These are phyloP conservation scores for Smithornis capensis DNA, from an alignment of 2,113 vertebrate species.

Conservation along the genomic window DNA sequence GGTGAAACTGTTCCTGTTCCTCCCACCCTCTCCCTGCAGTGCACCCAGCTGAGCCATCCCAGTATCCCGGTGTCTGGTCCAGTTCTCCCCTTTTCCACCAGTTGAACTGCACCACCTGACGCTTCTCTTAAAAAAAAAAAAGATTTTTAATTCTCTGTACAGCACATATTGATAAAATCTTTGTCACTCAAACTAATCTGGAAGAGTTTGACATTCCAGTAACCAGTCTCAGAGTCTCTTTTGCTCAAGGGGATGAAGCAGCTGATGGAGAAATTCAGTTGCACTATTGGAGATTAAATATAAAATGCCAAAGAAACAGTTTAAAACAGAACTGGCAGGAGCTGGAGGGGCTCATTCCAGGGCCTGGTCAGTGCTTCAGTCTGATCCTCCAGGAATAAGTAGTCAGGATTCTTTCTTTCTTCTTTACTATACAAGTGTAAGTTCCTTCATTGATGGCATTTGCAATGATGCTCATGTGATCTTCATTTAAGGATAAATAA, in stretches of 20 bases:
- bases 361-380: constrained; percentile 68
- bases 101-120: neutral
- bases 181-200: neutral
- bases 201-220: neutral
- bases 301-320: neutral
- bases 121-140: neutral
- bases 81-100: neutral
- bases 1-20: neutral
- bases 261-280: neutral
- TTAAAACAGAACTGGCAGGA: neutral
- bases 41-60: neutral
- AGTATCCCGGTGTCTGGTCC: neutral
- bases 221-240: neutral
- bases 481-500: constrained; percentile 87
- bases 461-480: constrained; percentile 92
- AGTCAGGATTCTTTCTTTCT: constrained; percentile 86
- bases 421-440: constrained; percentile 92
- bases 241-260: neutral
- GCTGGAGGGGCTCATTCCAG: neutral
- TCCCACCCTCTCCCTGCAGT: neutral
- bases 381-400: constrained; percentile 94
- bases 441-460: constrained; percentile 96
- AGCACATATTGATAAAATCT: neutral
- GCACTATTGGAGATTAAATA: neutral
- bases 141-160: neutral